These are phyloP conservation scores for Mylabris sibirica DNA, from an alignment of 2,888 invertebrate species.

Conservation along the genomic window DNA sequence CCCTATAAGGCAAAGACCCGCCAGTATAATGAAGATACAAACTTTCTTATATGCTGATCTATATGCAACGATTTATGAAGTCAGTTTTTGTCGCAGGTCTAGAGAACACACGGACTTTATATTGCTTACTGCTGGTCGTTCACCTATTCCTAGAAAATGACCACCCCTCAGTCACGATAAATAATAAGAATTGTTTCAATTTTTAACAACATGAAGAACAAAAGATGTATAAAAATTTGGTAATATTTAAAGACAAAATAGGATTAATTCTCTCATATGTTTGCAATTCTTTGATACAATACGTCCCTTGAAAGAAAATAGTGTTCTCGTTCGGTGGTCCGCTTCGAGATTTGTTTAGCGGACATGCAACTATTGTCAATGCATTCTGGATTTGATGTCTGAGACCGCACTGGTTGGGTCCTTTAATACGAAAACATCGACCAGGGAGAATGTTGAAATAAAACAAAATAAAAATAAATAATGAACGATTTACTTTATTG, in stretches of 20 bases:
- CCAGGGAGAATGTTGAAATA: conserved; percentile 32
- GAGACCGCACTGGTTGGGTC: conserved; percentile 48
- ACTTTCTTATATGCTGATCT: conserved; percentile 55
- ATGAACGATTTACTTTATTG: conserved; percentile 63
- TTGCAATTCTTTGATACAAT: conserved; percentile 46
- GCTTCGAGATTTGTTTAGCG: conserved; percentile 51
- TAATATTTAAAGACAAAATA: not conserved
- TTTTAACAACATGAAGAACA: not conserved
- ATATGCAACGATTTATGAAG: conserved; percentile 59
- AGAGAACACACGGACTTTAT: conserved; percentile 45
- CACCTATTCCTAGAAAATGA: conserved; percentile 12
- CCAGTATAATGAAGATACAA: conserved; percentile 62
- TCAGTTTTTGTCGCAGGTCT: conserved; percentile 54
- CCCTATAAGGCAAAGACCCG: conserved; percentile 60
- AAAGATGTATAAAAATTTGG: not conserved
- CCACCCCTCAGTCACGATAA: not conserved
- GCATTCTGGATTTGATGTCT: conserved; percentile 51
- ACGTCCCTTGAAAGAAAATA: conserved; percentile 46
- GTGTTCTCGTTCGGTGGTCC: conserved; percentile 57
- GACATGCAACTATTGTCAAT: conserved; percentile 54
- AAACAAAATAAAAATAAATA: conserved; percentile 50
- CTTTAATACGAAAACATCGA: conserved; percentile 17
- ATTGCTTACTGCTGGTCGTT: conserved; percentile 1
- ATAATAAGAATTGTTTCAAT: conserved; percentile 23
- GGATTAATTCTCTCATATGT: conserved; percentile 4